phyloP scores from a whole-genome alignment of 2,888 invertebrate species.

The Thymelicus acteon region DNA sequence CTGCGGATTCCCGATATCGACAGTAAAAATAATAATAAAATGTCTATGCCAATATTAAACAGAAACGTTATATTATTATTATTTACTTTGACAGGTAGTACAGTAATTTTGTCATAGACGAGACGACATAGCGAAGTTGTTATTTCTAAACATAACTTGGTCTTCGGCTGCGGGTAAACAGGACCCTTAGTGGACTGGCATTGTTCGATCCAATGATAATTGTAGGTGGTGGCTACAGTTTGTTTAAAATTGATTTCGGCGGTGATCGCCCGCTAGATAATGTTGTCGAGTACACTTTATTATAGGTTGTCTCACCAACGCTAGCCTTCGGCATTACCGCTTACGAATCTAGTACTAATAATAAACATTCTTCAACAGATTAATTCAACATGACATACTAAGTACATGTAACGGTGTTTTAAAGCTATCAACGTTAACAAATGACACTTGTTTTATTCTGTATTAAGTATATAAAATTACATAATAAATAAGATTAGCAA shows the following conservation, averaged over 20 bases:
- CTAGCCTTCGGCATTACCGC: slow-evolving; percentile 40
- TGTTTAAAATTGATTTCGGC: slow-evolving; percentile 84
- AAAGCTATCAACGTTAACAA: background rate
- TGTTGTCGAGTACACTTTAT: slow-evolving; percentile 67
- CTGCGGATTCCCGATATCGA: too few relatives aligned
- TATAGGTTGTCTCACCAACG: slow-evolving; percentile 59
- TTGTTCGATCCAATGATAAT: slow-evolving; percentile 78
- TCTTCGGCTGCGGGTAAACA: slow-evolving; percentile 5
- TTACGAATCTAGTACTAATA: slow-evolving; percentile 35
- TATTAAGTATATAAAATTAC: too few relatives aligned
- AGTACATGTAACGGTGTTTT: background rate
- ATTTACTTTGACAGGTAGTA: too few relatives aligned
- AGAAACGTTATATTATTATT: too few relatives aligned
- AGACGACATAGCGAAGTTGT: background rate
- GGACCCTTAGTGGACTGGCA: slow-evolving; percentile 63
- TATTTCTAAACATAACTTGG: slow-evolving; percentile 39
- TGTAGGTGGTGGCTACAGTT: slow-evolving; percentile 81
- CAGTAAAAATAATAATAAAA: too few relatives aligned
- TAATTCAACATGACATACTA: background rate
- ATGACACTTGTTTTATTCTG: background rate
- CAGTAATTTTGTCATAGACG: too few relatives aligned
- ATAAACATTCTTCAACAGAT: slow-evolving; percentile 18
- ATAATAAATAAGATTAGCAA: too few relatives aligned
- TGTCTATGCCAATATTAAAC: too few relatives aligned
- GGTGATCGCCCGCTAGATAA: slow-evolving; percentile 71